phyloP scores from a whole-genome alignment of 1,140 invertebrate species.

The Hycleus cichorii region DNA sequence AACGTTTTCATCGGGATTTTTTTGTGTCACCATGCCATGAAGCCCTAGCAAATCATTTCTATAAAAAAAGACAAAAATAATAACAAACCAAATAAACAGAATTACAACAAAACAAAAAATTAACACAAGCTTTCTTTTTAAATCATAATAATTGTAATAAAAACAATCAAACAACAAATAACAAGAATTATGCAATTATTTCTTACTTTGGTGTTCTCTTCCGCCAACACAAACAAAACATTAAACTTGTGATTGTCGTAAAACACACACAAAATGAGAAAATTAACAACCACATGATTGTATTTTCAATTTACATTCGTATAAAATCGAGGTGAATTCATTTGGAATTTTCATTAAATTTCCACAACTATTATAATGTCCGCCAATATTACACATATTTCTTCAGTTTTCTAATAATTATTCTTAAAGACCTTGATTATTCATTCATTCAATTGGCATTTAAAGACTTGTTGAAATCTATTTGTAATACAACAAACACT shows the following conservation, averaged over 20 bases:
- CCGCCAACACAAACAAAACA: slow-evolving; percentile 35
- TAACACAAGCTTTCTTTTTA: background rate
- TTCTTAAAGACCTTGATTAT: no score
- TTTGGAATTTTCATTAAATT: no score
- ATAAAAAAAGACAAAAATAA: slow-evolving; percentile 25
- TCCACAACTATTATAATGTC: no score
- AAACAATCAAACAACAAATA: slow-evolving; percentile 2
- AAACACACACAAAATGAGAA: slow-evolving; percentile 14
- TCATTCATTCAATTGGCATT: no score
- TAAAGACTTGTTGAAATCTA: no score
- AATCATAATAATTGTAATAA: background rate
- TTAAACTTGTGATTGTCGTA: slow-evolving; percentile 27
- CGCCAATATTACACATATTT: no score
- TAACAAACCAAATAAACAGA: background rate
- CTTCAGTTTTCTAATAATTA: no score
- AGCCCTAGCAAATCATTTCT: slow-evolving; percentile 48
- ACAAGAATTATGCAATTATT: background rate
- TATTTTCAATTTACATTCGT: no score
- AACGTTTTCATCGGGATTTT: slow-evolving; percentile 47
- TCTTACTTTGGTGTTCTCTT: slow-evolving; percentile 35
- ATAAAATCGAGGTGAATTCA: no score
- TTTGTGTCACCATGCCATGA: slow-evolving; percentile 49
- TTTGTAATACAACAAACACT: no score
- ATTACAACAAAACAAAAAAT: slow-evolving; percentile 4
- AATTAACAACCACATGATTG: no score